Evolutionary conservation across 2,888 invertebrate species (phyloP).

Genomic region (Luffia ferchaultella): DNA sequence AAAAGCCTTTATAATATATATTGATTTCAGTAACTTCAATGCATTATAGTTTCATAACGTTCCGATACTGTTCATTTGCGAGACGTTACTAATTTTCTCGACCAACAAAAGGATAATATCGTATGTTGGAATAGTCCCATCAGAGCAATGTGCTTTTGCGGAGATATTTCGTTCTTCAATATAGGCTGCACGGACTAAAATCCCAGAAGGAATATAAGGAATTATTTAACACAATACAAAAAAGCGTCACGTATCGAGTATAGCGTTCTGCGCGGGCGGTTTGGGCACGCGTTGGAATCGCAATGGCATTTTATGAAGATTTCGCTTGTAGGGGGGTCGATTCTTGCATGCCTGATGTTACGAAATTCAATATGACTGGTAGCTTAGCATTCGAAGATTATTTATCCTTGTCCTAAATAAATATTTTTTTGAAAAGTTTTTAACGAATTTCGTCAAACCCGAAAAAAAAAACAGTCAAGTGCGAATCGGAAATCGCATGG

Average conservation of each 20-base stretch:
- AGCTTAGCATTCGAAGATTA: too few species aligned
- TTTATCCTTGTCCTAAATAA: too few species aligned
- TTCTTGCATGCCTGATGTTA: too few species aligned
- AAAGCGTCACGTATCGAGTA: background rate
- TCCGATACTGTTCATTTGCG: background rate
- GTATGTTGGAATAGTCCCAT: background rate
- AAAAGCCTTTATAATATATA: too few species aligned
- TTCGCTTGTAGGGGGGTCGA: background rate
- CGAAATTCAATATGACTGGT: too few species aligned
- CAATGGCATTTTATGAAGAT: background rate
- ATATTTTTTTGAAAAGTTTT: too few species aligned
- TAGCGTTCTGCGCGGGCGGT: background rate
- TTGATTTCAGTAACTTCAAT: too few species aligned
- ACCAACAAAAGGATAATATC: background rate
- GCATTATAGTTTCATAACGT: too few species aligned
- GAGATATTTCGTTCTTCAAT: background rate
- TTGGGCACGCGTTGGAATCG: background rate
- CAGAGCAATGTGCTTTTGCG: background rate
- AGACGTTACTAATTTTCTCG: background rate
- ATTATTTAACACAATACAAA: background rate
- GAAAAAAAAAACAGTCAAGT: too few species aligned
- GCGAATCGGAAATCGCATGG: too few species aligned
- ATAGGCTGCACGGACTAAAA: background rate
- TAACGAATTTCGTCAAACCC: too few species aligned
- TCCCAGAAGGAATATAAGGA: background rate